Conservation (phyloP, 2,113 vertebrate genomes). For the Marmota flaviventris region DNA sequence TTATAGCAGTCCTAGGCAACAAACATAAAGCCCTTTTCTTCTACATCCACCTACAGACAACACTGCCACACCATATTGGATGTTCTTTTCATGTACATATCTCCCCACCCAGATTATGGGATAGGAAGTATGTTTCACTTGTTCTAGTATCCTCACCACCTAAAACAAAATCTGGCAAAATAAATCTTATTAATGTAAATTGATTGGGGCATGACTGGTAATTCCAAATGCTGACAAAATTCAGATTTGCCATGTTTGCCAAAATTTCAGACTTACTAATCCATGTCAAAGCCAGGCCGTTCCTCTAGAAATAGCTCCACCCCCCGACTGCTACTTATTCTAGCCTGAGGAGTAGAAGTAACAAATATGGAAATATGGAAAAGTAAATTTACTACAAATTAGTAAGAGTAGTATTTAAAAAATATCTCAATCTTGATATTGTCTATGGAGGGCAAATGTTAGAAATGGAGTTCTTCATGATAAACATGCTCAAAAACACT, state of each 20-base stretch:
- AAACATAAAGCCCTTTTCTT: not conserved
- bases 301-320: not conserved
- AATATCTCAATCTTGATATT: not conserved
- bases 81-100: not conserved
- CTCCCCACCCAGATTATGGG: not conserved
- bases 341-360: not conserved
- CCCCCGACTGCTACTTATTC: not conserved
- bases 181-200: slow-evolving; percentile 13
- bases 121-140: not conserved
- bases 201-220: not conserved
- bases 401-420: not conserved
- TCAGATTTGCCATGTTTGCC: not conserved
- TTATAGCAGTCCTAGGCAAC: not conserved
- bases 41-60: not conserved
- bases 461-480: slow-evolving; percentile 2
- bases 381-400: not conserved
- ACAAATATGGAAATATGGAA: not conserved
- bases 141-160: not conserved
- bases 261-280: not conserved
- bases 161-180: not conserved
- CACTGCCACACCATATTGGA: too few relatives aligned
- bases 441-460: not conserved
- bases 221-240: slow-evolving; percentile 19
- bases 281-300: not conserved
- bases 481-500: not conserved